Base-by-base conservation (phyloP, 2,888 invertebrate genomes). In the Torymus tubicola region DNA sequence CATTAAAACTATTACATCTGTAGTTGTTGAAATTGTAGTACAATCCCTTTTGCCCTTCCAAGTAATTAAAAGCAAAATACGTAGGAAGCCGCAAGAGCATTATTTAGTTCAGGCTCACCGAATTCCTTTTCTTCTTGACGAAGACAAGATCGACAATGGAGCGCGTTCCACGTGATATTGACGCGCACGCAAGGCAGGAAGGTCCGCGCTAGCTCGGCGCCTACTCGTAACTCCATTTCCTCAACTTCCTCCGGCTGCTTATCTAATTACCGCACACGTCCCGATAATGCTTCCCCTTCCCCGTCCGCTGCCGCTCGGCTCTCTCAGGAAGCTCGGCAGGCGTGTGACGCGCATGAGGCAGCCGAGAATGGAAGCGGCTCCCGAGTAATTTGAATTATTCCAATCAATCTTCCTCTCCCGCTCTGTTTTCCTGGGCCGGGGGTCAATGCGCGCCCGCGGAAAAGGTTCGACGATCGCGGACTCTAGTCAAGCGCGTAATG, bases 381-480 rank as follows among this genome's bases (percentile, higher is more conserved):
- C 16, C 69, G 63, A 81, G 79, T 73, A 73, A 84, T 84, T 84
- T 80, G 74, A 84, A 84, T 84, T 82, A 83, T 83, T 81, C 78
- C 82, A 76, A 82, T 84, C 83, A 82, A 84, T 84, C 82, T 83
- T 81, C 81, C 55, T 77, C 78, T 65, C 69, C 42, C 21, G 57
- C 14, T 58, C 78, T 55, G 55, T 53, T 64, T 65, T 58, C 50
- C 50, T n/a, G 3, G 31, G 31, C 31, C 31, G 31, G 31, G 31
- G 31, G 31, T 31, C 31, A 31, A 31, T 31, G 31, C 31, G 31
- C 31, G 31, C 31, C 31, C 31, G 31, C 31, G 31, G 31, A 31
- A 31, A 31, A 31, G 31, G 31, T 31, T 31, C 31, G 31, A 31
- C 31, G 31, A 3, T 31, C 31, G 31, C 31, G 31, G 31, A 3